These are phyloP conservation scores for Macrostomum lignano DNA, from an alignment of 1,140 invertebrate species.

Conservation along the genomic window DNA sequence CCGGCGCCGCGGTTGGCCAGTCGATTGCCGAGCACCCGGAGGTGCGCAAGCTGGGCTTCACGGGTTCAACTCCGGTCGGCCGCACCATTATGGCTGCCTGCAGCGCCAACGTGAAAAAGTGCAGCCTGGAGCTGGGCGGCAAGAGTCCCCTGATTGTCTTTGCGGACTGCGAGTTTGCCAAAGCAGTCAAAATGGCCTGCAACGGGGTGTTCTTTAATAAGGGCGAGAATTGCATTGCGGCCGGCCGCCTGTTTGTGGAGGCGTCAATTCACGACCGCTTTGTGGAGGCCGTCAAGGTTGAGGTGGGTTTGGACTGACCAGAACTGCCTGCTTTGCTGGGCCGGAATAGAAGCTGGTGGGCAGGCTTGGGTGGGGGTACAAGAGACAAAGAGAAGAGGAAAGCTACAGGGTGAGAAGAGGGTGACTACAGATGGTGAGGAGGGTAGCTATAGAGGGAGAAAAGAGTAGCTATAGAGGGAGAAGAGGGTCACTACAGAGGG, in stretches of 20 bases:
- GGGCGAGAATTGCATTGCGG: conserved; percentile 65
- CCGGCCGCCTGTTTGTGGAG: conserved; percentile 58
- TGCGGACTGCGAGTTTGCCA: conserved; percentile 41
- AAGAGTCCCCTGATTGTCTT: conserved; percentile 59
- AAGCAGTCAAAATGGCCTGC: conserved; percentile 31
- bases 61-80: conserved; percentile 66
- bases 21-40: conserved; percentile 15
- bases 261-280: conserved; percentile 62
- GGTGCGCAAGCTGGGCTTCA: conserved; percentile 41
- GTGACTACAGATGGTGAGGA: too few species aligned
- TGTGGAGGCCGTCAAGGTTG: conserved; percentile 36
- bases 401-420: too few species aligned
- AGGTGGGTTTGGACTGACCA: too few species aligned
- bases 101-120: conserved; percentile 53
- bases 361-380: too few species aligned
- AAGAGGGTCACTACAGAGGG: too few species aligned
- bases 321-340: too few species aligned
- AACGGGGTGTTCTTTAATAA: conserved; percentile 42
- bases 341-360: too few species aligned
- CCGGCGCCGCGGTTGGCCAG: conserved; percentile 16
- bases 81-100: conserved; percentile 35
- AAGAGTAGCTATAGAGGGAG: too few species aligned
- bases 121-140: conserved; percentile 59
- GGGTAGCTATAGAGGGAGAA: too few species aligned
- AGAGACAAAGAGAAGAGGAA: too few species aligned